Base-by-base conservation (phyloP, 2,888 invertebrate genomes). In the Cordilura impudica region DNA sequence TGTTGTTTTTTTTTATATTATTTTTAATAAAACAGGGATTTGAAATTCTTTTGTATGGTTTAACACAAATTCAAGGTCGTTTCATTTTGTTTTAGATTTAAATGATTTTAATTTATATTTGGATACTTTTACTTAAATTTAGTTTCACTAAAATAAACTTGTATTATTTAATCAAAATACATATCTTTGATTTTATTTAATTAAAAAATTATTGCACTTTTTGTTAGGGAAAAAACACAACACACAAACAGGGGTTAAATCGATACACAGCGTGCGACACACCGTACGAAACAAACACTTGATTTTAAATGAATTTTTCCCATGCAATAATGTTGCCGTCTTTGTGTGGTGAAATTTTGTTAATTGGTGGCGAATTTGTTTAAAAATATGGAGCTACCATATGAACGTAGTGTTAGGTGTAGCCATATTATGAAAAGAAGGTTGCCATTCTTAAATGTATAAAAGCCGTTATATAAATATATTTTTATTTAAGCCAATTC, bases 181-280 rank as follows among this genome's bases (percentile, higher is more conserved):
- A 18, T 43, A 18, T 47, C 19, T 67, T 47, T 63, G 45, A 19
- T 39, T 61, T 56, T 49, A 49, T 63, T 69, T 21, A 69, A 69
- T 76, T 51, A 65, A 49, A 63, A 76, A 61, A 26, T 1, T n/a
- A 65, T 70, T 76, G 63, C 75, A 56, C 61, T 29, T 53, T 31
- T 69, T 69, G 49, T 63, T 53, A 35, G 61, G 23, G 51, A 16
- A 10, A 63, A 53, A 56, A 60, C 61, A 75, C 49, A 56, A 75
- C 71, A 75, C 69, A 78, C 63, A 78, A 73, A 69, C 63, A 31
- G 67, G 56, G 73, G 69, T 71, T 73, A 69, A 78, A 78, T 78
- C 69, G 73, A 78, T 73, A 65, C 35, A 21, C 8, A 76, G 26
- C 77, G n/a, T 6, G 35, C 71, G 49, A 72, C 71, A 16, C 12